Evolutionary conservation across 2,113 vertebrate species (phyloP), one percentile per base, ranked within the genome.

Genomic region (Sylvilagus bachmani): DNA sequence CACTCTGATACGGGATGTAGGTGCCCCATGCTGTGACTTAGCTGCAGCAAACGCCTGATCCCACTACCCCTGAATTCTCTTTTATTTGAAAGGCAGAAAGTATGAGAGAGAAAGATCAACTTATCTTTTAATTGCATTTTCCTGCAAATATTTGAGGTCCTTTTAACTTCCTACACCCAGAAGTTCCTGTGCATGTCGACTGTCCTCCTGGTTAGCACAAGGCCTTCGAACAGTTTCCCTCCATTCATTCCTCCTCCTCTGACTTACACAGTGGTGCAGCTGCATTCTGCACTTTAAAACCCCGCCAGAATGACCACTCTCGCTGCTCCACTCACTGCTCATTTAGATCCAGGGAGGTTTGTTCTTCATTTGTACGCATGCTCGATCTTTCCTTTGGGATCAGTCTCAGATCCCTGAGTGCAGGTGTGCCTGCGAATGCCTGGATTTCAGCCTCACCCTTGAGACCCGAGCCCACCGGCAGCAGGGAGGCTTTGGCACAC

Each of bases 401-500:
- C 74, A 62, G 16, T 79, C 86, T 51, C 77, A 12, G 8, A 16
- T n/a, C 79, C 51, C 55, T 88, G 61, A 81, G 70, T 44, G 14
- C 12, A 36, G n/a, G 22, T 81, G 51, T 90, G 38, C 86, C 29
- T 64, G 82, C 86, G 90, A 94, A 74, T 33, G 38, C 44, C 67
- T 92, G 24, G 73, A 24, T 51, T 70, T 89, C 33, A 61, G 0
- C 49, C n/a, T 89, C n/a, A 62, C 11, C 55, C 29, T 86, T 44
- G 44, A 44, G 44, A 44, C 44, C 44, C 6, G 44, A 6, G 44
- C 44, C 44, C 7, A 7, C 44, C 6, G 44, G 44, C 44, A 7
- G 44, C 44, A 44, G 44, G 44, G 44, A 44, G 44, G 44, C 44
- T 44, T 44, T 1, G 7, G 44, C 44, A 44, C 44, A 7, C 44